Evolutionary conservation across 2,888 invertebrate species (phyloP).

Genomic region (Sarcophaga rosellei): DNA sequence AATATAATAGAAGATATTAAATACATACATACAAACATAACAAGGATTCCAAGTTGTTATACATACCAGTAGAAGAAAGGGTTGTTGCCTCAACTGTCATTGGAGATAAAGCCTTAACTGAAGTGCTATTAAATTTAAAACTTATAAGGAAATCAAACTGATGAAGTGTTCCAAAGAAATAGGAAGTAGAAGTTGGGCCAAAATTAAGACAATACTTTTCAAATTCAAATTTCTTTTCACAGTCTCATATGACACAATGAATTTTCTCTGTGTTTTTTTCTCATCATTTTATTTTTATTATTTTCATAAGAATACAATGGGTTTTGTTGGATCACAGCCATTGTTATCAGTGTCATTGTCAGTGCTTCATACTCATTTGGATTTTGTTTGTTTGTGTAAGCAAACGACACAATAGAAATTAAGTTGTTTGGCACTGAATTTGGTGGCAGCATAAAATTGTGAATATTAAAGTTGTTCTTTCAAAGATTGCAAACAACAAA

Average conservation of each 20-base stretch:
- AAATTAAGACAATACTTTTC: conserved; percentile 30
- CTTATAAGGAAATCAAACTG: conserved; percentile 33
- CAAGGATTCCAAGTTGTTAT: no score
- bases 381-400: not conserved
- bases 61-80: conserved; percentile 32
- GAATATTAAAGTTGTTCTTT: no score
- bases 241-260: conserved; percentile 17
- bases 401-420: conserved; percentile 7
- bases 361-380: conserved; percentile 16
- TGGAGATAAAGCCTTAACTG: conserved; percentile 56
- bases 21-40: no score
- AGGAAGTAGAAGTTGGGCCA: conserved; percentile 3
- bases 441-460: no score
- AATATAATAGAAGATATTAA: not conserved
- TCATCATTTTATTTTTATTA: not conserved
- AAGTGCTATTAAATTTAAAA: conserved; percentile 53
- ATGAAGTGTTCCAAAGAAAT: conserved; percentile 8
- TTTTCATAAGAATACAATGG: not conserved
- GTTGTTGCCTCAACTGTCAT: conserved; percentile 46
- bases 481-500: no score
- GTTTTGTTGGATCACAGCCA: not conserved
- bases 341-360: conserved; percentile 19
- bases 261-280: not conserved
- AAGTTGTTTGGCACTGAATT: not conserved
- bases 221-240: not conserved